Base-by-base conservation (phyloP, 2,797 vertebrate genomes). In the Vireo griseus region DNA sequence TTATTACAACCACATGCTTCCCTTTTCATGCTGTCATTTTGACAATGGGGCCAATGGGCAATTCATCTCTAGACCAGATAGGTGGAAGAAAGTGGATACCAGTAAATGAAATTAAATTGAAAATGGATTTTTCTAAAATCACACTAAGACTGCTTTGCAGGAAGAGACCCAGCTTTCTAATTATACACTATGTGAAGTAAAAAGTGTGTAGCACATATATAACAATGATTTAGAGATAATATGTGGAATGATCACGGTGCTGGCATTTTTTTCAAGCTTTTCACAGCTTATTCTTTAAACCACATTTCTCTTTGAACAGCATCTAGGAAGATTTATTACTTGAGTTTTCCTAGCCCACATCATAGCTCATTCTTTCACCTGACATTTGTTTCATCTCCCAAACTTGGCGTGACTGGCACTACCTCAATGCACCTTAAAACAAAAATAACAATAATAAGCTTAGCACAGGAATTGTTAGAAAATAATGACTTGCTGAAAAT, bases 1-100 rank as follows among this genome's bases (percentile, higher is more conserved):
- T 97, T 97, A 97, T 97, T 97, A 97, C 94, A 97, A 96, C 83
- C 95, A 91, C 94, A 95, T 94, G 94, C 94, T 97, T 96, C 94
- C 81, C 90, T 97, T 97, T 98, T 96, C 90, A 95, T 63, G 79
- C 90, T 97, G 95, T 96, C 96, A 91, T 90, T 97, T 86, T 95
- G 93, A 97, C 96, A 97, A 96, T 90, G 71, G 68, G 88, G 42
- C 62, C 91, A 96, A 92, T 1, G 0, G 63, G 67, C 79, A 92
- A 96, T 97, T 96, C 69, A 89, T 95, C 92, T 97, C 88, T 75
- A 86, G 81, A 91, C 31, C 26, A 95, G 92, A 97, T 78, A 92
- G 81, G 0, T 65, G 67, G 77, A 95, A 96, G 55, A 96, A 95
- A 96, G 76, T 57, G 51, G 28, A 40, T 59, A 83, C 45, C 71